A percentile compares a stretch with the other conserved stretches of the same genome.
These are phyloP conservation scores for Protomyctophum bolini DNA, from an alignment of 2,113 vertebrate species.

Conservation along the genomic window DNA sequence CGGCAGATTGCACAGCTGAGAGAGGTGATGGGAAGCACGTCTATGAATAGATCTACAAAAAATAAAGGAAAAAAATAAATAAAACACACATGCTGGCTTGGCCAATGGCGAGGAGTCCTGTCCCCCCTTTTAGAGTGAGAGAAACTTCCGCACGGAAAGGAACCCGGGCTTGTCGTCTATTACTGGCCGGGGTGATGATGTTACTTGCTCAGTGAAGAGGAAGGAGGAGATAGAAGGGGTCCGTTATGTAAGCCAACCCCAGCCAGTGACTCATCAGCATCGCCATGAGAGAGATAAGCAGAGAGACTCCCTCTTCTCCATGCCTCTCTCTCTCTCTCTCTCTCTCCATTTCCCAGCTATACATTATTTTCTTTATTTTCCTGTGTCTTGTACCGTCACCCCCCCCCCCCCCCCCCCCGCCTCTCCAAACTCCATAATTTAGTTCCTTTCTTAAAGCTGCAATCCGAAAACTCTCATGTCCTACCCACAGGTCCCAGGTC, in stretches of 20 bases:
- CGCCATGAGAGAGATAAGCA: slow-evolving; percentile 70
- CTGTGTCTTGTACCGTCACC: background rate
- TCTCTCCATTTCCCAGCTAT: slow-evolving; percentile 48
- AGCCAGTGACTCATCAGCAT: slow-evolving; percentile 75
- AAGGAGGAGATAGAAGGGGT: slow-evolving; percentile 54
- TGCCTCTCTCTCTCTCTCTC: slow-evolving; percentile 70
- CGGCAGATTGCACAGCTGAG: slow-evolving; percentile 50
- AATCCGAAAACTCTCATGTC: no score
- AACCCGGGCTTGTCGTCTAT: slow-evolving; percentile 45
- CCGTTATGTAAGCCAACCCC: slow-evolving; percentile 71
- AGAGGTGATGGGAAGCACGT: slow-evolving; percentile 44
- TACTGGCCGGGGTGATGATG: slow-evolving; percentile 54
- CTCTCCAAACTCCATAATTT: background rate
- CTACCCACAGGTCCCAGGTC: no score
- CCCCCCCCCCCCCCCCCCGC: slow-evolving; percentile 7
- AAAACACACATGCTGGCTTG: slow-evolving; percentile 12
- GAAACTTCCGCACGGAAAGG: slow-evolving; percentile 1
- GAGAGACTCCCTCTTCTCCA: slow-evolving; percentile 49
- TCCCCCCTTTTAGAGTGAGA: slow-evolving; percentile 35
- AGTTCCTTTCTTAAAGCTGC: no score
- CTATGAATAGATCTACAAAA: slow-evolving; percentile 46
- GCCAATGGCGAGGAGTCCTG: slow-evolving; percentile 34
- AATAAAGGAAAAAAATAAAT: no score
- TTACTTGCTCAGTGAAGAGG: slow-evolving; percentile 74
- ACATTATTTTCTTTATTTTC: slow-evolving; percentile 16